A percentile compares a stretch with the other conserved stretches of the same genome.
phyloP scores from a whole-genome alignment of 2,888 invertebrate genomes.

The Trilocha varians region DNA sequence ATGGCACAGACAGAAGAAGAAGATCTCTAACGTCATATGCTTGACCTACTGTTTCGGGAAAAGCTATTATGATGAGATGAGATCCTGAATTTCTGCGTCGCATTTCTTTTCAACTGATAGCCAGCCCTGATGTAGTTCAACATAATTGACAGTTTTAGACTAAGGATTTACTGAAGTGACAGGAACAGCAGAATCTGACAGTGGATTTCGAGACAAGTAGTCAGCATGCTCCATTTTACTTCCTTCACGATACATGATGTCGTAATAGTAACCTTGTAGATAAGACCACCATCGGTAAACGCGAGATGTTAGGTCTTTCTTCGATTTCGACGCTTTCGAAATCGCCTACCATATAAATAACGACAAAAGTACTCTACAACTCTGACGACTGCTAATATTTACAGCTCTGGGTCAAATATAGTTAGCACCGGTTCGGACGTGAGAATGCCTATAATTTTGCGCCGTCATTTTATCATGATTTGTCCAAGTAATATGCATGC shows the following conservation, averaged over 20 bases:
- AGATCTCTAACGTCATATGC: constrained; percentile 24
- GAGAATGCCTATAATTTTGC: too few species aligned
- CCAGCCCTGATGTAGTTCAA: constrained; percentile 17
- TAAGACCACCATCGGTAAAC: constrained; percentile 15
- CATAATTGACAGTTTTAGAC: constrained; percentile 9
- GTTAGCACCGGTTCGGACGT: too few species aligned
- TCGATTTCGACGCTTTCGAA: constrained; percentile 11
- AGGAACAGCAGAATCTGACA: too few species aligned
- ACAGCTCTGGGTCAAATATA: too few species aligned
- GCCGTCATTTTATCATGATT: too few species aligned
- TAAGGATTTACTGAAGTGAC: neutral
- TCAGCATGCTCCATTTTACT: constrained; percentile 19
- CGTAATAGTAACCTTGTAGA: constrained; percentile 15
- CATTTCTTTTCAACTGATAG: constrained; percentile 20
- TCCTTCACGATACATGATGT: constrained; percentile 16
- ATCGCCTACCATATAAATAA: too few species aligned
- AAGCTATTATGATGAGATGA: constrained; percentile 8
- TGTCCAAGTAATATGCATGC: too few species aligned
- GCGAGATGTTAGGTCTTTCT: constrained; percentile 12
- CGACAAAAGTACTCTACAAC: too few species aligned
- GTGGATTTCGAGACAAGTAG: constrained; percentile 17
- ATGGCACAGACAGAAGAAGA: too few species aligned
- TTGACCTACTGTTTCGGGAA: constrained; percentile 3
- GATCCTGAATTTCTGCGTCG: constrained; percentile 15
- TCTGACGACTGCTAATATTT: too few species aligned